Percentiles rank a stretch among this genome's conserved stretches.
Evolutionary conservation across 2,113 vertebrate species (phyloP).

Genomic region (Varanus salvator): DNA sequence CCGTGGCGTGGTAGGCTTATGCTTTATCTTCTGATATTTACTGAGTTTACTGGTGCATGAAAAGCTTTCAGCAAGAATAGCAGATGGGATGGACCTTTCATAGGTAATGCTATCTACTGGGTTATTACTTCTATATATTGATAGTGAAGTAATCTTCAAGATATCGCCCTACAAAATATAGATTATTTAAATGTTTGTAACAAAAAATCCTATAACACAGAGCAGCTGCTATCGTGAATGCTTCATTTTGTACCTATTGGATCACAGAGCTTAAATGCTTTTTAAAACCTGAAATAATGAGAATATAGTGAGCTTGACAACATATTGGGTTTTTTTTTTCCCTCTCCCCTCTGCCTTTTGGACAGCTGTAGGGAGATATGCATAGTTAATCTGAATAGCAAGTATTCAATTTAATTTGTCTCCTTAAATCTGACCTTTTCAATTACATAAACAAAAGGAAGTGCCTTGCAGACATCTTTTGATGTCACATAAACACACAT

Average conservation of each 20-base stretch:
- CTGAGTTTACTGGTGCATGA: constrained; percentile 90
- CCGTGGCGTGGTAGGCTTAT: constrained; percentile 87
- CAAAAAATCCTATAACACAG: constrained; percentile 65
- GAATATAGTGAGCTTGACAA: constrained; percentile 53
- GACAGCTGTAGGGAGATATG: constrained; percentile 49
- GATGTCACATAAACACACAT: constrained; percentile 40
- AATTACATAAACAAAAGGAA: constrained; percentile 57
- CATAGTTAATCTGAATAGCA: constrained; percentile 63
- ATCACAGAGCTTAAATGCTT: constrained; percentile 63
- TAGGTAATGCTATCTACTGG: constrained; percentile 90
- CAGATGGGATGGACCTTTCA: constrained; percentile 89
- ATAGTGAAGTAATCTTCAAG: constrained; percentile 88
- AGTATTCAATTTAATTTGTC: constrained; percentile 62
- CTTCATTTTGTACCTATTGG: constrained; percentile 72
- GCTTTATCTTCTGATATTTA: constrained; percentile 93
- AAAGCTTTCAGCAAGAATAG: constrained; percentile 89
- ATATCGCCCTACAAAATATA: constrained; percentile 85
- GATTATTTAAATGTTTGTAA: constrained; percentile 88
- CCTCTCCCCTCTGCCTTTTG: constrained; percentile 54
- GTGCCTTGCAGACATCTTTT: constrained; percentile 2
- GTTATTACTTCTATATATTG: constrained; percentile 91
- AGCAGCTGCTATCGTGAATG: constrained; percentile 71
- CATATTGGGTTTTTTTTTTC: constrained; percentile 18
- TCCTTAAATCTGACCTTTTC: constrained; percentile 68
- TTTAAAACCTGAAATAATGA: constrained; percentile 74